Base-by-base conservation (phyloP, 1,140 invertebrate genomes). In the Penaeus indicus region DNA sequence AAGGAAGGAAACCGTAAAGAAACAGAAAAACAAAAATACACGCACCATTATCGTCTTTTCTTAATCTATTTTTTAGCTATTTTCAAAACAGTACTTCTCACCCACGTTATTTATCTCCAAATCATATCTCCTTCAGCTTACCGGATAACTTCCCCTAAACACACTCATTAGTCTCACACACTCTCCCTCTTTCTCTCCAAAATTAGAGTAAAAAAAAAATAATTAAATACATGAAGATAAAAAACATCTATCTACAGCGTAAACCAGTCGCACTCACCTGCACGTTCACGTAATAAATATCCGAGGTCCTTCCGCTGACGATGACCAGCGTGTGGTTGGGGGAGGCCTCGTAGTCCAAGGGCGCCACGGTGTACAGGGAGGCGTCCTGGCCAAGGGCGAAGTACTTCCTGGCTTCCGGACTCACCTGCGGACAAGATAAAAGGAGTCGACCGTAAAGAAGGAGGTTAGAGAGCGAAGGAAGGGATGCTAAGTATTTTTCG, bases 1-100 rank as follows among this genome's bases (percentile, higher is more conserved):
- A 98, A 94, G 16, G 94, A 95, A 1, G 97, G 95, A 77, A 84
- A n/a, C 25, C 19, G 61, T 19, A 32, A 27, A 67, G 25, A 38
- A 21, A 4, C 25, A 67, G 21, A 25, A 25, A 18, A 72, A 27
- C 19, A 27, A 72, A 1, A 81, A 60, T 81, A 25, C 10, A 67
- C 11, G 7, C 38, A 32, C 32, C 0, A 32, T 32, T 32, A 32
- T 4, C 7, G 7, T 42, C 3, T 42, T 42, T 42, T 7, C 5
- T 42, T 42, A 1, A 42, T 42, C 38, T 42, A 42, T n/a, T n/a
- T n/a, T n/a, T n/a, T n/a, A 42, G 5, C 7, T 4, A 42, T 42
- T 7, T 42, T 8, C 0, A 42, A 42, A 42, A 42, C 38, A 42
- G 38, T 32, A 32, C 32, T 32, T 32, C 32, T 2, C 32, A 32